A percentile compares a stretch with the other conserved stretches of the same genome.
Conservation (phyloP, 2,888 invertebrate species). For the Tuta absoluta region DNA sequence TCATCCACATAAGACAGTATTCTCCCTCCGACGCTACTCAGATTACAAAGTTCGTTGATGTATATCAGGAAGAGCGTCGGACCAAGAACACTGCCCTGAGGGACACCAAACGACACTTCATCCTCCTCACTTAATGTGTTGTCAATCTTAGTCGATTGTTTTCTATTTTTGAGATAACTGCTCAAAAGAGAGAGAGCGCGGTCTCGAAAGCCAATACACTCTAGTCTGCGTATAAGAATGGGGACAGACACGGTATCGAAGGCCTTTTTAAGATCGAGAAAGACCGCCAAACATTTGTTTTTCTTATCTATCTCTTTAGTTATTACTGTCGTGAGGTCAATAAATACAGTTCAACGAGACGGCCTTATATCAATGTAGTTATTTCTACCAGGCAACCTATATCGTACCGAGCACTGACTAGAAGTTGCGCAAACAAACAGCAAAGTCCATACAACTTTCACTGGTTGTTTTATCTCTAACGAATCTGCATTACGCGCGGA, state of each 20-base stretch:
- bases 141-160: not conserved
- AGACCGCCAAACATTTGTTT: not conserved
- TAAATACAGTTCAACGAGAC: too few relatives aligned
- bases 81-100: too few relatives aligned
- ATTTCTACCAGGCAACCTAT: too few relatives aligned
- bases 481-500: conserved; percentile 33
- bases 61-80: too few relatives aligned
- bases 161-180: not conserved
- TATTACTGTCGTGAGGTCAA: not conserved
- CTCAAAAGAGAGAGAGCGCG: not conserved
- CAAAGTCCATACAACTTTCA: conserved; percentile 53
- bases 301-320: not conserved
- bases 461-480: conserved; percentile 45
- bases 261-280: not conserved
- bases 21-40: too few relatives aligned
- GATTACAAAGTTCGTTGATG: too few relatives aligned
- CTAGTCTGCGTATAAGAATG: conserved; percentile 1
- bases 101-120: not conserved
- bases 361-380: too few relatives aligned
- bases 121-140: not conserved
- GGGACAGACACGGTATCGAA: too few relatives aligned
- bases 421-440: not conserved
- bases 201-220: not conserved
- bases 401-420: too few relatives aligned
- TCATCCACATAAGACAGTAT: too few relatives aligned